Evolutionary conservation across 2,797 vertebrate genomes (phyloP), one percentile per base, ranked within the genome.

Genomic region (Rhinatrema bivittatum): DNA sequence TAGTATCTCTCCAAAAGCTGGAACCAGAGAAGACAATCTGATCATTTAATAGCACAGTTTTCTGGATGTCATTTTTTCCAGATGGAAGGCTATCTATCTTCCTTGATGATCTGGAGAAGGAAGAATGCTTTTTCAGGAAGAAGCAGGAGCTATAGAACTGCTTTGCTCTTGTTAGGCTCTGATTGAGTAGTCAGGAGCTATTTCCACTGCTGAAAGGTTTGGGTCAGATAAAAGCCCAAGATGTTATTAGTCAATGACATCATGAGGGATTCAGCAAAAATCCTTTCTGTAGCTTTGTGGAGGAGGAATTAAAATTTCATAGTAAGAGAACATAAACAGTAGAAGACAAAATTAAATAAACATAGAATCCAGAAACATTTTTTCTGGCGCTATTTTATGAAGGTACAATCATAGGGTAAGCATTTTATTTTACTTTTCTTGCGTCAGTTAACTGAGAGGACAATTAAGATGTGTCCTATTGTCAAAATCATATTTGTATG

Each of bases 401-500:
- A 42, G 31, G 39, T 36, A 39, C 45, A 60, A 47, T 56, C 66
- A 53, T 9, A 29, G 50, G 33, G 34, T 66, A 46, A 59, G 60
- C 59, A 13, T 34, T 49, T 42, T 56, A 48, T 57, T 64, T 47
- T 24, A 24, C 43, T 62, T 59, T 50, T 40, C 56, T 50, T 65
- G 47, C 68, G 50, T 60, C 50, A 57, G 68, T 70, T 67, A 44
- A n/a, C n/a, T 22, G 31, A 59, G 53, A 48, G 42, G 33, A 38
- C 47, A 48, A 25, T 9, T 8, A 33, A 53, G 50, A 19, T 23
- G 28, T 38, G 22, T 64, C 57, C 64, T 64, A n/a, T n/a, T 43
- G 38, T 39, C 72, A 72, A 80, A 68, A 78, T 54, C 56, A 42
- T 72, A 63, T 60, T 72, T 37, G 14, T 59, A 60, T 68, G 65